Conservation (phyloP, 1,140 invertebrate genomes). For the Hylaeus anthracinus region DNA sequence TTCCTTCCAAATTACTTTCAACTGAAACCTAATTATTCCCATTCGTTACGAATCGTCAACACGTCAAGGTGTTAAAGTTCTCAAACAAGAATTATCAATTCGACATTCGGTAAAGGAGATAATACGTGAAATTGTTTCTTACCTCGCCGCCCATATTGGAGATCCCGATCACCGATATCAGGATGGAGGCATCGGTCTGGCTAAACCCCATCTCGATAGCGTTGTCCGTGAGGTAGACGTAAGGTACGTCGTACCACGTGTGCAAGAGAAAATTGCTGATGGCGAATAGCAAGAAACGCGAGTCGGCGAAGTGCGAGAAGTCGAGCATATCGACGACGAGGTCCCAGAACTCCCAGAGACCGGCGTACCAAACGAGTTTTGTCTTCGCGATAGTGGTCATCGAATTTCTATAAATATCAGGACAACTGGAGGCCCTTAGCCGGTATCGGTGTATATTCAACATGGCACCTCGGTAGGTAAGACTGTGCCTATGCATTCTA, state of each 20-base stretch:
- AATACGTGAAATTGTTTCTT: slow-evolving; percentile 66
- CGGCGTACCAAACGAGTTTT: slow-evolving; percentile 87
- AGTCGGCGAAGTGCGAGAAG: slow-evolving; percentile 88
- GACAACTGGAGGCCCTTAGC: slow-evolving; percentile 91
- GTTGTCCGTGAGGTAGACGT: slow-evolving; percentile 91
- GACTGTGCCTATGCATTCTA: slow-evolving; percentile 86
- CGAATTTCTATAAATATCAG: slow-evolving; percentile 93
- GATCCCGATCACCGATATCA: slow-evolving; percentile 93
- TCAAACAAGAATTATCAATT: too few relatives aligned
- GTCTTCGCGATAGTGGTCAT: slow-evolving; percentile 93
- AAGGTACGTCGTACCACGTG: slow-evolving; percentile 94
- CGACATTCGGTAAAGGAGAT: not conserved
- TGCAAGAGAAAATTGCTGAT: slow-evolving; percentile 93
- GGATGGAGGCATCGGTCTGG: slow-evolving; percentile 87
- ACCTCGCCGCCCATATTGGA: slow-evolving; percentile 93
- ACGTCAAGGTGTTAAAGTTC: too few relatives aligned
- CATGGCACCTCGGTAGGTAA: slow-evolving; percentile 93
- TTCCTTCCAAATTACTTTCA: too few relatives aligned
- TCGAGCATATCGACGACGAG: slow-evolving; percentile 89
- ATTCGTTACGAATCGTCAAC: too few relatives aligned
- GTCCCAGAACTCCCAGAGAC: slow-evolving; percentile 89
- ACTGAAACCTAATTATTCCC: too few relatives aligned
- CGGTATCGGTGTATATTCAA: slow-evolving; percentile 91
- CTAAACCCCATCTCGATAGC: slow-evolving; percentile 87
- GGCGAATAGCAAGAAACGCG: slow-evolving; percentile 89